A percentile compares a stretch with the other conserved stretches of the same genome.
Evolutionary conservation across 1,140 invertebrate genomes (phyloP).

Genomic region (Bombus consobrinus): DNA sequence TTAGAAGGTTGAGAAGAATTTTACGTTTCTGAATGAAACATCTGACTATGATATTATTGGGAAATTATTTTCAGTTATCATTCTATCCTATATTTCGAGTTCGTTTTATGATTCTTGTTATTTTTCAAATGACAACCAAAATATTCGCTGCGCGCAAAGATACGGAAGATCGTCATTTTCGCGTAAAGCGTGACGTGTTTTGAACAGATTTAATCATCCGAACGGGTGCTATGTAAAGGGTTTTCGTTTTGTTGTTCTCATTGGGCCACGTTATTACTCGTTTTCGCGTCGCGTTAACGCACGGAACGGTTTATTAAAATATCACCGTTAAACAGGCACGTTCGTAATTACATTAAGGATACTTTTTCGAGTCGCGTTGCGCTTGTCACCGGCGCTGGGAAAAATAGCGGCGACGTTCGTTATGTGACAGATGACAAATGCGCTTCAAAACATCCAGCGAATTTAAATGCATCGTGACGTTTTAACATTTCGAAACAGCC

Average conservation of each 20-base stretch:
- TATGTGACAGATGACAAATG: conserved; percentile 15
- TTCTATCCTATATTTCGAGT: too few relatives aligned
- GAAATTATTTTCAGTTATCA: background rate
- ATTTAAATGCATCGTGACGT: conserved; percentile 8
- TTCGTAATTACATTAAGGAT: conserved; percentile 14
- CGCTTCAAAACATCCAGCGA: background rate
- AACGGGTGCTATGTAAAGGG: background rate
- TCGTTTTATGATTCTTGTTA: too few relatives aligned
- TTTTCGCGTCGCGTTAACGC: background rate
- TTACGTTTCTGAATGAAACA: background rate
- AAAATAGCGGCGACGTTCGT: background rate
- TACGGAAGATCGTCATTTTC: too few relatives aligned
- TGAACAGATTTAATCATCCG: background rate
- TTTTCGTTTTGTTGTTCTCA: background rate
- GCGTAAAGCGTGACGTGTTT: too few relatives aligned
- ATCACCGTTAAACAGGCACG: conserved; percentile 7
- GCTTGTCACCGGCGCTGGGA: background rate
- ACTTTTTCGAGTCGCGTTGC: background rate
- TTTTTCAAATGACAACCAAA: too few relatives aligned
- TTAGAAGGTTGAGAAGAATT: background rate
- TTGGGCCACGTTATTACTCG: background rate
- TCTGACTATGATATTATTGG: background rate
- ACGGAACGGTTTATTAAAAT: conserved; percentile 12
- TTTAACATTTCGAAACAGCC: conserved; percentile 11
- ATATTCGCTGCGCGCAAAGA: too few relatives aligned